Evolutionary conservation across 2,113 vertebrate genomes (phyloP).

Genomic region (Ailuropoda melanoleuca): DNA sequence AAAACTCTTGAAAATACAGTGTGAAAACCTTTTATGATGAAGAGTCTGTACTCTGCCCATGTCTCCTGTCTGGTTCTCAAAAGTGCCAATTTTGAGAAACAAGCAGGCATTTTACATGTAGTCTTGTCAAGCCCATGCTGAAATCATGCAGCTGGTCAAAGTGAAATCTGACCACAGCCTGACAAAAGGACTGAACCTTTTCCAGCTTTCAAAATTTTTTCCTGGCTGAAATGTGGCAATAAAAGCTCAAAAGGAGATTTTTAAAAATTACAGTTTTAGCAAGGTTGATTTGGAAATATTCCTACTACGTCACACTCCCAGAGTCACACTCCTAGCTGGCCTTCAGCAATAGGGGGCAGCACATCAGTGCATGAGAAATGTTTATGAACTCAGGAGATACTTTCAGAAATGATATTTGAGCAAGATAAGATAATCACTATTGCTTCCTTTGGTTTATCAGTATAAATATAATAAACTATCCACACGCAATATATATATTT

Average conservation of each 20-base stretch:
- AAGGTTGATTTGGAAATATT: slow-evolving; percentile 80
- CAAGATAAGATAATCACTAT: not conserved
- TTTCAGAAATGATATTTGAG: not conserved
- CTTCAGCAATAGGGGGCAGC: not conserved
- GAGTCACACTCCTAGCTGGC: not conserved
- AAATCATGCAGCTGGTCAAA: not conserved
- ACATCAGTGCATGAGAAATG: not conserved
- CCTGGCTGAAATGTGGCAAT: slow-evolving; percentile 65
- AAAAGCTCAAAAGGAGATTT: slow-evolving; percentile 69
- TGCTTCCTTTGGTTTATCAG: not conserved
- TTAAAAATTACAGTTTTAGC: slow-evolving; percentile 72
- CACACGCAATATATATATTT: not conserved
- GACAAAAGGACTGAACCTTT: slow-evolving; percentile 71
- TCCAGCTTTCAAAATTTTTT: slow-evolving; percentile 57
- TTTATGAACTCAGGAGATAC: not conserved
- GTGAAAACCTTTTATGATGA: not conserved
- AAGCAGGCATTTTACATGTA: not conserved
- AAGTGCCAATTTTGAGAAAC: not conserved
- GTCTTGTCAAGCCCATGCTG: not conserved
- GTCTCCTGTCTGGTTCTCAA: not conserved
- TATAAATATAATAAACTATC: not conserved
- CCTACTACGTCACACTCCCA: slow-evolving; percentile 52
- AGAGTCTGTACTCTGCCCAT: not conserved
- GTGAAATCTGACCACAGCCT: rapidly evolving
- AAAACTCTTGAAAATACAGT: not conserved